These are phyloP conservation scores for Trissoscelio sp. DNA, from an alignment of 2,888 invertebrate genomes.

Conservation along the genomic window DNA sequence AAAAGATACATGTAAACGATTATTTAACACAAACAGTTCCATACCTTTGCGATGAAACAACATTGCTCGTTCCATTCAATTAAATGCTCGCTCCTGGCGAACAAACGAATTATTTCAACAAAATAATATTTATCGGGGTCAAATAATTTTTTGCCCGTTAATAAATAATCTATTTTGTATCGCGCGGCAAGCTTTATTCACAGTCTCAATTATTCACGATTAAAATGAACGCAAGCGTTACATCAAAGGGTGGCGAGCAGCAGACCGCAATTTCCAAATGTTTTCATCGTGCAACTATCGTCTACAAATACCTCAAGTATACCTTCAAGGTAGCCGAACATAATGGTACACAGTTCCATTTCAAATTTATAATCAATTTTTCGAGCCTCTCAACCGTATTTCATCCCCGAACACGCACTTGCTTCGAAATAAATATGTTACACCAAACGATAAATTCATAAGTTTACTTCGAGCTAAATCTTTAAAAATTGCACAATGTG, in stretches of 20 bases:
- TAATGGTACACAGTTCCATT: conserved; percentile 63
- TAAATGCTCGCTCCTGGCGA: conserved; percentile 39
- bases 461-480: conserved; percentile 40
- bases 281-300: conserved; percentile 62
- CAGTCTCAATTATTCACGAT: conserved; percentile 53
- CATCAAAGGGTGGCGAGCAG: conserved; percentile 34
- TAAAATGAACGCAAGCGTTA: conserved; percentile 49
- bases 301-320: conserved; percentile 63
- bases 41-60: conserved; percentile 35
- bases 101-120: conserved; percentile 46
- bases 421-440: conserved; percentile 59
- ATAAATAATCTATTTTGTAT: conserved; percentile 51
- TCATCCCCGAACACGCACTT: conserved; percentile 51
- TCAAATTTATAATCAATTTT: conserved; percentile 69
- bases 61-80: conserved; percentile 40
- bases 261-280: conserved; percentile 63
- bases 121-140: conserved; percentile 51
- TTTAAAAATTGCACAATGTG: conserved; percentile 33
- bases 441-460: conserved; percentile 46
- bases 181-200: conserved; percentile 23
- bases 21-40: conserved; percentile 39
- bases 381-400: conserved; percentile 60
- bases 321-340: conserved; percentile 59
- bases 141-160: conserved; percentile 38
- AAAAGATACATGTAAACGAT: no score